Percentiles rank a stretch among this genome's conserved stretches.
phyloP scores from a whole-genome alignment of 2,797 vertebrate genomes.

The Natrix natrix region DNA sequence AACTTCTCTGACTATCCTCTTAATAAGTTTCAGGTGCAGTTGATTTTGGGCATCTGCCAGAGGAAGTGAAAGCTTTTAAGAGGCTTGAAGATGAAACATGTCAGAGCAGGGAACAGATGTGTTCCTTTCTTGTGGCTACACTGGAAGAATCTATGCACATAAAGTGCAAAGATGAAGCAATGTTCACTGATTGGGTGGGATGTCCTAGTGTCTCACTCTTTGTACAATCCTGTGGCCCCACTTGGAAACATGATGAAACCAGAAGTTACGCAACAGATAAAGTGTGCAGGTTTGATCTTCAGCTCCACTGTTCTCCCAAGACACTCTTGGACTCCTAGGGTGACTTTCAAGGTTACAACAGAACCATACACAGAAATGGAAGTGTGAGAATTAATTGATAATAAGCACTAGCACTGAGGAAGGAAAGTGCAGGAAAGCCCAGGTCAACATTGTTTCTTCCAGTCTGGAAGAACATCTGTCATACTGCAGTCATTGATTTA shows the following conservation, averaged over 20 bases:
- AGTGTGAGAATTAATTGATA: background rate
- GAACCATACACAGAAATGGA: background rate
- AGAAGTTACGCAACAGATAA: background rate
- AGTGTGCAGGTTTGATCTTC: background rate
- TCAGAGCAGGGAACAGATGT: conserved; percentile 41
- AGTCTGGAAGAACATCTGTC: background rate
- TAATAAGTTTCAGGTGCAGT: conserved; percentile 16
- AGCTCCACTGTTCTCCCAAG: background rate
- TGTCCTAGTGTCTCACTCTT: background rate
- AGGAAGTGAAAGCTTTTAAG: conserved; percentile 44
- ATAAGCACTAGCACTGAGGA: background rate
- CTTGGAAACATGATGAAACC: background rate
- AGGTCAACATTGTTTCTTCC: background rate
- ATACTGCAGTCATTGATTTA: background rate
- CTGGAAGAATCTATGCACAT: background rate
- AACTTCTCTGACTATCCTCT: background rate
- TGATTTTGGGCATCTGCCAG: conserved; percentile 40
- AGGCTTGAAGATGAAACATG: conserved; percentile 26
- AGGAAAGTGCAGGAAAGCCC: background rate
- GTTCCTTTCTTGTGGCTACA: conserved; percentile 26
- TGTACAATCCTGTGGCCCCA: background rate
- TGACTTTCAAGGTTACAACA: background rate
- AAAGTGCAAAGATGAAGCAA: conserved; percentile 34
- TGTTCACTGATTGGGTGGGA: conserved; percentile 1
- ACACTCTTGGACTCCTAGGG: background rate